Evolutionary conservation across 1,140 invertebrate genomes (phyloP).

Genomic region (Penaeus chinensis): DNA sequence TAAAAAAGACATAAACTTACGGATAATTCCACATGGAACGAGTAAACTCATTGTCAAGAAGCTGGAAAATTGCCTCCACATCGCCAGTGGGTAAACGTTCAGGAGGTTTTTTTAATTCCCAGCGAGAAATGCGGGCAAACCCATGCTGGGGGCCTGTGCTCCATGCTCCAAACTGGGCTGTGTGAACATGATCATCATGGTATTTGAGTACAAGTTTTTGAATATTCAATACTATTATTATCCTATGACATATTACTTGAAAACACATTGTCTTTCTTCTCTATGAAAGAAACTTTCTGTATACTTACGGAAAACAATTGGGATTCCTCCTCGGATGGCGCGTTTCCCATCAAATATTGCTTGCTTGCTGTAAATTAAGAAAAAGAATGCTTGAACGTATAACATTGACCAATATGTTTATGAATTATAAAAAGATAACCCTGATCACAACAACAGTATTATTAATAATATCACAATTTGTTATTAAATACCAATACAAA

Average conservation of each 20-base stretch:
- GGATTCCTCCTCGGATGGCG: slow-evolving; percentile 93
- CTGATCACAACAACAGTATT: too few species aligned
- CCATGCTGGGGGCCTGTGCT: slow-evolving; percentile 93
- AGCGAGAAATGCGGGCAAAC: slow-evolving; percentile 90
- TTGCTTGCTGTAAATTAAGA: slow-evolving; percentile 79
- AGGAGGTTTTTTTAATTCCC: slow-evolving; percentile 89
- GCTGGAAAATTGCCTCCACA: slow-evolving; percentile 89
- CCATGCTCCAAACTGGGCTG: slow-evolving; percentile 95
- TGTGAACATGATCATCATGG: slow-evolving; percentile 64
- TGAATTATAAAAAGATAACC: neutral
- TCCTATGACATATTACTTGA: neutral
- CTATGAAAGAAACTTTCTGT: neutral
- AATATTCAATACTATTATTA: neutral
- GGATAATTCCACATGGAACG: slow-evolving; percentile 94
- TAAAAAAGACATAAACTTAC: slow-evolving; percentile 70
- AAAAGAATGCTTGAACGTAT: slow-evolving; percentile 4
- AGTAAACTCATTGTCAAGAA: slow-evolving; percentile 93
- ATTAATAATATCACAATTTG: neutral
- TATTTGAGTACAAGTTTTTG: slow-evolving; percentile 14
- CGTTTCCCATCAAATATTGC: slow-evolving; percentile 95
- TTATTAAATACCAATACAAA: neutral
- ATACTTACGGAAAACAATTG: slow-evolving; percentile 93
- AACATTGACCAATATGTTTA: slow-evolving; percentile 44
- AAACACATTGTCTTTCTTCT: neutral
- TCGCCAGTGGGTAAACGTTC: slow-evolving; percentile 87